Evolutionary conservation across 2,113 vertebrate species (phyloP).

Genomic region (Chroicocephalus ridibundus): DNA sequence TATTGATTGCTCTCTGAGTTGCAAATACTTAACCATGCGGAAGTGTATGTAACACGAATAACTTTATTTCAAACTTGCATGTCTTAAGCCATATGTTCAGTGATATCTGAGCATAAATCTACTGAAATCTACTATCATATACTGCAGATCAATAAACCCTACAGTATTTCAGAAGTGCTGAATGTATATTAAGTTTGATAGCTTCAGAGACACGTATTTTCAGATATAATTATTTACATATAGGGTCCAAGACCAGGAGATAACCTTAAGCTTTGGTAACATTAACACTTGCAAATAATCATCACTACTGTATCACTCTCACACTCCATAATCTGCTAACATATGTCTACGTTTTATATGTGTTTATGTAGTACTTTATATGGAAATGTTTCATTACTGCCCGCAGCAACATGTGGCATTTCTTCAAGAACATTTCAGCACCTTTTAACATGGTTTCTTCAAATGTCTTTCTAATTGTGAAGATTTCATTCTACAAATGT

Average conservation of each 20-base stretch:
- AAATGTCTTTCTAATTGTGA: constrained; percentile 56
- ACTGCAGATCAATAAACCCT: constrained; percentile 15
- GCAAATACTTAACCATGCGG: constrained; percentile 3
- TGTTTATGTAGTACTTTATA: constrained; percentile 64
- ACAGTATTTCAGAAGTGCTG: neutral
- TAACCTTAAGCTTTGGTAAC: constrained; percentile 36
- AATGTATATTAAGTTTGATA: neutral
- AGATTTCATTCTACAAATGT: constrained; percentile 58
- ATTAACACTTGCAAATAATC: constrained; percentile 63
- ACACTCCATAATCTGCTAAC: constrained; percentile 59
- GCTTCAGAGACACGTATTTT: neutral
- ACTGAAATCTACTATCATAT: neutral
- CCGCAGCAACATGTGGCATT: constrained; percentile 67
- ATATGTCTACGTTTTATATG: constrained; percentile 49
- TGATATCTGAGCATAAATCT: constrained; percentile 2
- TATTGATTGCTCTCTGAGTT: neutral
- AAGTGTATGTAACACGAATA: neutral
- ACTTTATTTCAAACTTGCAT: neutral
- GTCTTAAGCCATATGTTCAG: constrained; percentile 40
- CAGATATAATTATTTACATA: constrained; percentile 20
- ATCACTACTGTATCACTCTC: constrained; percentile 51
- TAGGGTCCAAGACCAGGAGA: constrained; percentile 32
- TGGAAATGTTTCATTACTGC: constrained; percentile 63
- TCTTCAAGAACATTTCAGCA: constrained; percentile 63
- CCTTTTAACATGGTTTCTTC: constrained; percentile 57